Percentiles rank a stretch among this genome's conserved stretches.
Conservation (phyloP, 2,888 invertebrate genomes). For the Pyrocoelia pectoralis region DNA sequence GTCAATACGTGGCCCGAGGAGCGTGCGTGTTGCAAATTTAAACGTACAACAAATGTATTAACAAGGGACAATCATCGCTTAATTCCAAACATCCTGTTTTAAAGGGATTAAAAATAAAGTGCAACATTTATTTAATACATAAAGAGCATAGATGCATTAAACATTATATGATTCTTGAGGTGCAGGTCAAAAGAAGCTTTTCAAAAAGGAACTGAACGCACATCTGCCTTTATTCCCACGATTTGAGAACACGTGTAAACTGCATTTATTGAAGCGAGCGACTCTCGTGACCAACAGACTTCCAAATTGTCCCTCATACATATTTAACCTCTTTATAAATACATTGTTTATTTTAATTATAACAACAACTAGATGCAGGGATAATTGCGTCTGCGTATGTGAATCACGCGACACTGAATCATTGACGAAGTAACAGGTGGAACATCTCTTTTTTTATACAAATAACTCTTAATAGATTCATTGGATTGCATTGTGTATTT, state of each 20-base stretch:
- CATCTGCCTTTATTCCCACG: conserved; percentile 60
- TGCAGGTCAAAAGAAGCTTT: conserved; percentile 38
- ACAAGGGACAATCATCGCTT: neutral
- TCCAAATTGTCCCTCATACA: conserved; percentile 14
- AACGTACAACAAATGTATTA: conserved; percentile 7
- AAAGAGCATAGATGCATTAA: conserved; percentile 17
- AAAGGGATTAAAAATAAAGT: conserved; percentile 11
- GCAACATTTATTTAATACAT: conserved; percentile 15
- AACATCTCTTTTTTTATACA: neutral
- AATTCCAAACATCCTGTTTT: conserved; percentile 1
- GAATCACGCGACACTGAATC: neutral
- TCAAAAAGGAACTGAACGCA: conserved; percentile 46
- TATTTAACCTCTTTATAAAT: conserved; percentile 11
- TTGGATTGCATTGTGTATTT: neutral
- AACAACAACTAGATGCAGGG: neutral
- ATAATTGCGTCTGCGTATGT: neutral
- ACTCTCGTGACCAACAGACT: conserved; percentile 41
- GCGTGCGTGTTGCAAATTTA: conserved; percentile 23
- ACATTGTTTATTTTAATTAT: conserved; percentile 9
- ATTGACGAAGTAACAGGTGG: neutral
- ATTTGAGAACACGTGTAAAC: conserved; percentile 56
- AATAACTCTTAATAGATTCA: neutral
- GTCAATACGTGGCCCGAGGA: conserved; percentile 19
- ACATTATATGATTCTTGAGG: conserved; percentile 32
- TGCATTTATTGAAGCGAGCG: conserved; percentile 46